Conservation (phyloP, 2,888 invertebrate species). For the Agelastica alni region DNA sequence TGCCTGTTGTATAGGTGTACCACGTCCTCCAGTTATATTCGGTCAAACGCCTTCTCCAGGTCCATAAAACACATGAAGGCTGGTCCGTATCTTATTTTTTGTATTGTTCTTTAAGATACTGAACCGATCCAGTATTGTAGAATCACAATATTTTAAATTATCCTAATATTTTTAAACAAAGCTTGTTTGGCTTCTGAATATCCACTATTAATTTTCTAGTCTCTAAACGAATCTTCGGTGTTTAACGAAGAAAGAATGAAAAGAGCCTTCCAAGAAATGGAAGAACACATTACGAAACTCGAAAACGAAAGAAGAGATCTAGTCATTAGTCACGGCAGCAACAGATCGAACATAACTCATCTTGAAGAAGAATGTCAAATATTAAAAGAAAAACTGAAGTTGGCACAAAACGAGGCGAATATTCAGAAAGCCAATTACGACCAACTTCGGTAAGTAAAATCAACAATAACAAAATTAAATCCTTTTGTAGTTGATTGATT, state of each 20-base stretch:
- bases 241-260: conserved; percentile 56
- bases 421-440: conserved; percentile 61
- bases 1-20: too few relatives aligned
- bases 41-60: too few relatives aligned
- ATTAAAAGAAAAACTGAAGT: conserved; percentile 58
- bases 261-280: conserved; percentile 58
- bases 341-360: conserved; percentile 59
- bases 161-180: neutral
- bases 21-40: too few relatives aligned
- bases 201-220: conserved; percentile 32
- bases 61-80: too few relatives aligned
- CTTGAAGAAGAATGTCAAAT: conserved; percentile 63
- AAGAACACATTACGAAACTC: conserved; percentile 58
- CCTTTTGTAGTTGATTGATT: too few relatives aligned
- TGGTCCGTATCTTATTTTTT: too few relatives aligned
- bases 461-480: too few relatives aligned
- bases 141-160: too few relatives aligned
- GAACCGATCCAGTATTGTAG: too few relatives aligned
- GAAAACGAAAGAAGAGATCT: conserved; percentile 64
- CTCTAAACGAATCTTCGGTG: conserved; percentile 34
- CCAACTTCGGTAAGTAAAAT: conserved; percentile 65
- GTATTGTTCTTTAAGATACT: too few relatives aligned
- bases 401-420: conserved; percentile 60
- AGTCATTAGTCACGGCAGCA: conserved; percentile 58
- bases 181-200: too few relatives aligned